Percentiles rank a stretch among this genome's conserved stretches.
phyloP scores from a whole-genome alignment of 2,888 invertebrate species.

The Nemurella pictetii region DNA sequence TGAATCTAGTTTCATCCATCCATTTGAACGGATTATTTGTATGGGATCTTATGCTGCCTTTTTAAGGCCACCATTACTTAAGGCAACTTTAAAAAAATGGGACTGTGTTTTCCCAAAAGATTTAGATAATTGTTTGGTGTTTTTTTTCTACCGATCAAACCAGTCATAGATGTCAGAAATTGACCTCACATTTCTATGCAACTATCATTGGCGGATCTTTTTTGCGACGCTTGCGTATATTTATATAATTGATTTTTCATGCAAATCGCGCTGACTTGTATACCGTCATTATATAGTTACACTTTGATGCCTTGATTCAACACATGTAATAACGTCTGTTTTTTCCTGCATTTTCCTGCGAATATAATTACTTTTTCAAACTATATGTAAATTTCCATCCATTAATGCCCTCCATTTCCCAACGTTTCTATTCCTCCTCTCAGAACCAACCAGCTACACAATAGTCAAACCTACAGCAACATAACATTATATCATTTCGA shows the following conservation, averaged over 20 bases:
- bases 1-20: not conserved
- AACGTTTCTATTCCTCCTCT: not conserved
- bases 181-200: not conserved
- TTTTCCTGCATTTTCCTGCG: not conserved
- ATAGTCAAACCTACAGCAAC: not conserved
- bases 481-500: not conserved
- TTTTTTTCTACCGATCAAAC: not conserved
- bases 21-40: not conserved
- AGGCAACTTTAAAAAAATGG: too few species aligned
- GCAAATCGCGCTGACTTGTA: not conserved
- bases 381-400: not conserved
- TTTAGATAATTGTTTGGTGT: not conserved
- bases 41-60: too few species aligned
- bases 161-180: not conserved
- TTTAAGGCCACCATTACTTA: too few species aligned
- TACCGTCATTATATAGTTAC: not conserved
- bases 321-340: not conserved
- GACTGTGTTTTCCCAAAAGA: too few species aligned
- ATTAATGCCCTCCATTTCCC: not conserved
- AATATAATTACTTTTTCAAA: slow-evolving; percentile 9
- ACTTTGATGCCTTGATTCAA: not conserved
- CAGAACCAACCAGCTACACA: not conserved
- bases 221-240: not conserved
- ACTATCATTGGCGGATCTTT: not conserved
- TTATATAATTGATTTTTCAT: not conserved